phyloP scores from a whole-genome alignment of 2,888 invertebrate species.

The Dryobota labecula region DNA sequence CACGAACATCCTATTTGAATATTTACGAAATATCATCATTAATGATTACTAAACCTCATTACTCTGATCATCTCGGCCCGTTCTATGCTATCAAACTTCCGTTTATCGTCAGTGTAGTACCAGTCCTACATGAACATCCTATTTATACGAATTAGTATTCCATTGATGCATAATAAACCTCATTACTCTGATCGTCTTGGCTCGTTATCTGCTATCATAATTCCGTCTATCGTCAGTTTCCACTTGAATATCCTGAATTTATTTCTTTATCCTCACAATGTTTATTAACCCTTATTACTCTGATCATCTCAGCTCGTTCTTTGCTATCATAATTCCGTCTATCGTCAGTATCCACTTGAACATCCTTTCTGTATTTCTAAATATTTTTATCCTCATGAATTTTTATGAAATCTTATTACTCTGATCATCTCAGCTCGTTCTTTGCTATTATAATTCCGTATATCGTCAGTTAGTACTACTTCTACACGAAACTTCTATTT shows the following conservation, averaged over 20 bases:
- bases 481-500: background rate
- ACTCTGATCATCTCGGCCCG: too few relatives aligned
- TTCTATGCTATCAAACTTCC: background rate
- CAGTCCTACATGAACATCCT: background rate
- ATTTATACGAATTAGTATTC: background rate
- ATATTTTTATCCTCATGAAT: too few relatives aligned
- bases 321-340: background rate
- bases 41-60: background rate
- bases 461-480: background rate
- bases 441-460: background rate
- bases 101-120: background rate
- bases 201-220: too few relatives aligned
- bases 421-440: too few relatives aligned
- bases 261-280: too few relatives aligned
- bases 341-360: too few relatives aligned
- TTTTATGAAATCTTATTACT: background rate
- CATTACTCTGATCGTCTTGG: too few relatives aligned
- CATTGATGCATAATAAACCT: too few relatives aligned
- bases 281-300: background rate
- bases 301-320: background rate
- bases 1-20: background rate
- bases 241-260: too few relatives aligned
- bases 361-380: too few relatives aligned
- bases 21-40: background rate
- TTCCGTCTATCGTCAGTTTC: too few relatives aligned